Evolutionary conservation across 2,888 invertebrate genomes (phyloP).

Genomic region (Folsomia candida): DNA sequence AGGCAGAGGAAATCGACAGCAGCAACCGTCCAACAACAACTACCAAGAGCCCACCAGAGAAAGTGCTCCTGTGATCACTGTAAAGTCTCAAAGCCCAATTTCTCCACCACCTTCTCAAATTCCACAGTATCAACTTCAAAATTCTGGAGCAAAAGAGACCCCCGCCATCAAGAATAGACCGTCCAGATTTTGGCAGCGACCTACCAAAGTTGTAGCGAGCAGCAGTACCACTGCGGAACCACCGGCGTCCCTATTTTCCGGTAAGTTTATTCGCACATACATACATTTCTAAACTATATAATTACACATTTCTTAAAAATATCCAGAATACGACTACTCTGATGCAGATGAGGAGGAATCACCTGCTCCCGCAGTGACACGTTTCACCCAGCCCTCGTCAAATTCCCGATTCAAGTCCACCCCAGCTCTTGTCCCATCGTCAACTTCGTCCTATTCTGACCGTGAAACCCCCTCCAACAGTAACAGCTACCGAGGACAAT

Average conservation of each 20-base stretch:
- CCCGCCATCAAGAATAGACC: constrained; percentile 22
- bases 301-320: background rate
- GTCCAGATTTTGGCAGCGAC: constrained; percentile 45
- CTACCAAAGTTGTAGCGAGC: constrained; percentile 35
- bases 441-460: background rate
- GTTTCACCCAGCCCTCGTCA: background rate
- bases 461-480: background rate
- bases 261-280: no score
- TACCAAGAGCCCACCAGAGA: no score
- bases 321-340: background rate
- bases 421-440: background rate
- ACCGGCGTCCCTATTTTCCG: background rate
- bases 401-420: background rate
- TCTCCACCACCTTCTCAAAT: background rate
- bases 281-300: background rate
- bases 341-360: background rate
- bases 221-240: constrained; percentile 34
- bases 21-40: background rate
- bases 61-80: constrained; percentile 8
- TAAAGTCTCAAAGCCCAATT: constrained; percentile 8
- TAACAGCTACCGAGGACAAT: background rate
- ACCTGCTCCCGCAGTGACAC: background rate
- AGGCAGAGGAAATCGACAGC: background rate
- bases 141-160: background rate
- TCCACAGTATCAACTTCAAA: background rate